Conservation (phyloP, 2,113 vertebrate species). For the Pitta sordida region DNA sequence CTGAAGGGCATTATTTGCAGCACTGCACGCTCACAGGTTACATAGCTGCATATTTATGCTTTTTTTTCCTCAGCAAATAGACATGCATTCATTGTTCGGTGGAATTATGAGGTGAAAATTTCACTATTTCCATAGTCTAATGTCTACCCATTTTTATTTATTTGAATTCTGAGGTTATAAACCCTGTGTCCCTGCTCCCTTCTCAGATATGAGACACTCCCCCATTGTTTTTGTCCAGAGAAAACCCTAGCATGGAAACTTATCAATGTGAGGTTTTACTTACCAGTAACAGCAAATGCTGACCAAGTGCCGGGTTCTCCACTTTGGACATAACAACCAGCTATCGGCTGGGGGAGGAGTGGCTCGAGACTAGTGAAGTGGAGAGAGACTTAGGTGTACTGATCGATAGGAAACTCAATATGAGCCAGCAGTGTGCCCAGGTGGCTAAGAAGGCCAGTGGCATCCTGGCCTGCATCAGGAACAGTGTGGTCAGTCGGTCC, state of each 20-base stretch:
- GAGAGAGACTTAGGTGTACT: too few relatives aligned
- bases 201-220: background rate
- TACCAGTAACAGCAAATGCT: background rate
- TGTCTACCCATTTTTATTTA: background rate
- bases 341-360: too few relatives aligned
- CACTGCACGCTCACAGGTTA: background rate
- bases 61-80: background rate
- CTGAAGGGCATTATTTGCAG: background rate
- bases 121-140: background rate
- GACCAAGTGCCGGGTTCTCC: too few relatives aligned
- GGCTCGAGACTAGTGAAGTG: too few relatives aligned
- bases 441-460: too few relatives aligned
- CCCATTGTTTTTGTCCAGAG: background rate
- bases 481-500: too few relatives aligned
- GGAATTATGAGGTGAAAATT: background rate
- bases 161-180: background rate
- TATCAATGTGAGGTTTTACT: background rate
- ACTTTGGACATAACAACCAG: too few relatives aligned
- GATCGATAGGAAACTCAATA: too few relatives aligned
- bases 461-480: too few relatives aligned
- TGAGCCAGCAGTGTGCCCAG: too few relatives aligned
- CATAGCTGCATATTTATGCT: background rate
- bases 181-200: background rate
- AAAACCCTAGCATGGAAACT: background rate
- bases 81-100: background rate